Conservation (phyloP, 92 coral and sea anemone genomes). For the Hydrozoanthus gracilis region DNA sequence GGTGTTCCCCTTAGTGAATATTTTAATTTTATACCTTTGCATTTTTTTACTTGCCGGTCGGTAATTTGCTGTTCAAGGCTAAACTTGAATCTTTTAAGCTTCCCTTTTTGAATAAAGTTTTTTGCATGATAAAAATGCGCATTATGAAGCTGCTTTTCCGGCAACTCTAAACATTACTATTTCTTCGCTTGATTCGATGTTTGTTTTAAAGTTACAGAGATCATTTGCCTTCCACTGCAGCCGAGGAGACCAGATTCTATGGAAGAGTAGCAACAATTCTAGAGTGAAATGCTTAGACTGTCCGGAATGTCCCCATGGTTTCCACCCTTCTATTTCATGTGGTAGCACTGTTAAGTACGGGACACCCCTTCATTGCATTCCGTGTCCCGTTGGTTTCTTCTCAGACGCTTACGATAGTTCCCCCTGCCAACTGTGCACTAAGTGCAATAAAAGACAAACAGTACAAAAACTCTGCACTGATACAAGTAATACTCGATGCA, state of each 20-base stretch:
- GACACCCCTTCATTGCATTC: constrained; percentile 24
- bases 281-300: neutral
- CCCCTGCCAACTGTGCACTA: constrained; percentile 27
- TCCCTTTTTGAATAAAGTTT: no score
- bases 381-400: constrained; percentile 4
- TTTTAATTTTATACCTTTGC: no score
- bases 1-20: no score
- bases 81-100: no score
- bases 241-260: constrained; percentile 10
- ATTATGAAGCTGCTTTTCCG: no score
- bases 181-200: neutral
- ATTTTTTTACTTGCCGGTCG: no score
- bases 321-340: constrained; percentile 21
- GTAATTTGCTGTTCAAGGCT: no score
- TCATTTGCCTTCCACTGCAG: neutral
- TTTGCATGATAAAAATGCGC: no score
- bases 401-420: constrained; percentile 22
- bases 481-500: neutral
- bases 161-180: no score
- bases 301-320: constrained; percentile 26
- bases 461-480: neutral
- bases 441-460: neutral
- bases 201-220: neutral
- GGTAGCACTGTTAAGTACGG: constrained; percentile 17
- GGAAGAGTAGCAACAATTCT: constrained; percentile 18